These are phyloP conservation scores for Neopelma chrysocephalum DNA, from an alignment of 2,797 vertebrate genomes.

Conservation along the genomic window DNA sequence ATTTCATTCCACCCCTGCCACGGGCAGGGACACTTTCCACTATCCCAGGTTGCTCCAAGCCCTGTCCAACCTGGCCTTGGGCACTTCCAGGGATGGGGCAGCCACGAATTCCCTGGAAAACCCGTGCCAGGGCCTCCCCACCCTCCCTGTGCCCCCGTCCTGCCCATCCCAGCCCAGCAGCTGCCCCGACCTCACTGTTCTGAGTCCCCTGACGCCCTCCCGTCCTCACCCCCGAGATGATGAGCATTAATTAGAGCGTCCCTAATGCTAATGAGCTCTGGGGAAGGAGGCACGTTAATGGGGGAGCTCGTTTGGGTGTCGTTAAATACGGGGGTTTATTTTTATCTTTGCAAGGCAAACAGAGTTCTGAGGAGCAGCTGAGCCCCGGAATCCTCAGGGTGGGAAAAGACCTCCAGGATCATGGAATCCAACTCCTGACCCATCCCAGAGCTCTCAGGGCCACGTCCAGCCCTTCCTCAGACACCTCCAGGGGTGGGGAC, in stretches of 20 bases:
- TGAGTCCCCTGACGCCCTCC: neutral
- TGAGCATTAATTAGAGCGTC: constrained; percentile 57
- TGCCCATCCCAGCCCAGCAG: neutral
- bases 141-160: neutral
- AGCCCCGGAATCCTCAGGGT: neutral
- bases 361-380: neutral
- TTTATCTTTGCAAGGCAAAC: neutral
- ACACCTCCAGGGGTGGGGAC: neutral
- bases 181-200: neutral
- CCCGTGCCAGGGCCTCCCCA: neutral
- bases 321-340: accelerated
- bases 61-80: neutral
- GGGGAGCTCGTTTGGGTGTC: neutral
- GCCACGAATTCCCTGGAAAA: neutral
- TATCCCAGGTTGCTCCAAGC: neutral
- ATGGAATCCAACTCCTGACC: neutral
- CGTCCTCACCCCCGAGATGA: neutral
- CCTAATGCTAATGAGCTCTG: constrained; percentile 41
- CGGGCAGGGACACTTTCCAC: neutral
- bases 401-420: neutral
- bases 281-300: neutral
- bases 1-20: too few relatives aligned
- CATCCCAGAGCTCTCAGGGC: neutral
- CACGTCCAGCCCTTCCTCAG: neutral
- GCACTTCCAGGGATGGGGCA: neutral